Percentiles rank a stretch among this genome's conserved stretches.
Conservation (phyloP, 2,113 vertebrate genomes). For the Indri indri region DNA sequence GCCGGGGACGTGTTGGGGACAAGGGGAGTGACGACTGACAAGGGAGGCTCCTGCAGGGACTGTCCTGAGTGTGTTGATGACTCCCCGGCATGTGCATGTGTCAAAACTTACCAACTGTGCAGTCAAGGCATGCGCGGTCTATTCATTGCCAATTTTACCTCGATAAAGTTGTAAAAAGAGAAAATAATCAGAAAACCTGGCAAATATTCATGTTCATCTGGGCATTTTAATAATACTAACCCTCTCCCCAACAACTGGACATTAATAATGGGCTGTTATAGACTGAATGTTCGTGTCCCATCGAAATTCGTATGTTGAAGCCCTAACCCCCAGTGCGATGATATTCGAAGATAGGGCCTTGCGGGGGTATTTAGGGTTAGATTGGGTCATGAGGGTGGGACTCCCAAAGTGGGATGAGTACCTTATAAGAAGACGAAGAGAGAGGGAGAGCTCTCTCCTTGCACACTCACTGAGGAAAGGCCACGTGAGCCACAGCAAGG, state of each 20-base stretch:
- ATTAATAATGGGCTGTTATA: background rate
- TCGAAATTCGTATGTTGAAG: too few relatives aligned
- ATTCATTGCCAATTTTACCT: background rate
- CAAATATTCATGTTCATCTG: background rate
- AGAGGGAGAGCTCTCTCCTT: background rate
- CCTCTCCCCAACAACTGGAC: background rate
- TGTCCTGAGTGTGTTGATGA: background rate
- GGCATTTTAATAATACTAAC: background rate
- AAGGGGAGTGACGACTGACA: background rate
- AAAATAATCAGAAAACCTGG: background rate
- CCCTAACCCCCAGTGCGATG: too few relatives aligned
- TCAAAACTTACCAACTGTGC: background rate
- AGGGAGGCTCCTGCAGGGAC: background rate
- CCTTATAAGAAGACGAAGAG: background rate
- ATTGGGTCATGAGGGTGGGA: background rate
- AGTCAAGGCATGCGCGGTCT: rapidly evolving
- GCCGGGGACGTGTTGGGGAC: background rate
- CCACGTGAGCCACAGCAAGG: too few relatives aligned
- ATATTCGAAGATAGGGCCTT: background rate
- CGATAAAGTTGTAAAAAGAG: background rate
- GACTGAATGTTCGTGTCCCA: too few relatives aligned
- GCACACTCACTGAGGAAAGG: background rate
- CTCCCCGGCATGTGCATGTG: background rate
- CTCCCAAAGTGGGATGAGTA: background rate
- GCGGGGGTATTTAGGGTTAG: background rate